Evolutionary conservation across 2,888 invertebrate genomes (phyloP), one percentile per base, ranked within the genome.

Genomic region (Cremastinae sp.): DNA sequence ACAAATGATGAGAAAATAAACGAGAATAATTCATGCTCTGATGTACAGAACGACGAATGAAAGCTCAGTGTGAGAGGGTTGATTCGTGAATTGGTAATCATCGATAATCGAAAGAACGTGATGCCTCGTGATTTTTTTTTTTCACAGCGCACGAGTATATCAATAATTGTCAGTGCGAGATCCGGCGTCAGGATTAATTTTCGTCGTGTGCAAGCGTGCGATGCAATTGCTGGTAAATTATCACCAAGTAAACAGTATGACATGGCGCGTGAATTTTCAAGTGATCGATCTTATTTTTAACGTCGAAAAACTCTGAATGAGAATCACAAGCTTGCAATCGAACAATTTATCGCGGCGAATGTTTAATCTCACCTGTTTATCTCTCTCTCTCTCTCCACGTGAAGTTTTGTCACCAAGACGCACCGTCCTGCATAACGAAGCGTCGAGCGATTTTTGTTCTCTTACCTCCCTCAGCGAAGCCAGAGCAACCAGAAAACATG

Each of bases 321-420:
- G 54, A 74, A 7, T 58, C 28, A 58, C 43, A 62, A 34, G 22
- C 45, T 4, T 20, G 38, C 4, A 9, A 14, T n/a, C 3, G 2
- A 51, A 18, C 38, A 54, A 28, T 41, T 53, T 18, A 38, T 41
- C 59, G 28, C 38, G 14, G 18, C 9, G 34, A 12, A 5, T 14
- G 34, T 9, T 38, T 1, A 36, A 49, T 47, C 79, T 81, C 80
- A 84, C 84, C 80, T 82, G 41, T n/a, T n/a, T n/a, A n/a, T n/a
- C n/a, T n/a, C n/a, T n/a, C n/a, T n/a, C 18, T 20, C 53, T 54
- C 45, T 73, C 71, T 62, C 72, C 28, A 3, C 28, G 69, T 65
- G 66, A 80, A 43, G 45, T 62, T 38, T 20, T 41, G 80, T 79
- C 79, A 79, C 62, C 64, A 70, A 61, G 69, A 56, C 22, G 12